These are phyloP conservation scores for Drosophila arawakana DNA, from an alignment of 1,140 invertebrate genomes.

Conservation along the genomic window DNA sequence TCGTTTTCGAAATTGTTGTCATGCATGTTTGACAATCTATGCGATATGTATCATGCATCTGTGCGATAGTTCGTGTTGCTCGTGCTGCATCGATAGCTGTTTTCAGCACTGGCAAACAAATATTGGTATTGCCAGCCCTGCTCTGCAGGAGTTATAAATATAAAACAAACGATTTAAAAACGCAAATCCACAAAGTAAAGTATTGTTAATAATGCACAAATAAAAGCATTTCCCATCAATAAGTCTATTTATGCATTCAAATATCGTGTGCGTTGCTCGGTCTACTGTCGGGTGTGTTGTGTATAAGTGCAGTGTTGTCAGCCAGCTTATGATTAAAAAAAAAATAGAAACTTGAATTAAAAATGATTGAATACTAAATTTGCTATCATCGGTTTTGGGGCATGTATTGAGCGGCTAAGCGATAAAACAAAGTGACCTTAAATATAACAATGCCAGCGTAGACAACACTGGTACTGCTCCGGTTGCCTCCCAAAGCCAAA, in stretches of 20 bases:
- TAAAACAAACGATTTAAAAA: constrained; percentile 34
- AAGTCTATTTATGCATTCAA: not conserved
- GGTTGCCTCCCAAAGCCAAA: constrained; percentile 23
- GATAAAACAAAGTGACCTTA: not conserved
- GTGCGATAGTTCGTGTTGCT: too few species aligned
- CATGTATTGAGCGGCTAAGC: not conserved
- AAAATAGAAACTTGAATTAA: not conserved
- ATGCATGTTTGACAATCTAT: not conserved
- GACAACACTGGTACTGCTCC: not conserved
- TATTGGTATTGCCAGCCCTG: constrained; percentile 44
- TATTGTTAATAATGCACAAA: not conserved
- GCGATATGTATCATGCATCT: not conserved
- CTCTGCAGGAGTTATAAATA: constrained; percentile 38
- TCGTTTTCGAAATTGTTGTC: not conserved
- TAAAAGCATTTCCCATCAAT: not conserved
- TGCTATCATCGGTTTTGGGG: not conserved
- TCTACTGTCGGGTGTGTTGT: constrained; percentile 17
- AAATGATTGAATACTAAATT: not conserved
- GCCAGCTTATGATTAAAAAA: constrained; percentile 24
- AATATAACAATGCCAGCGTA: not conserved
- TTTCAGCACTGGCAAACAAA: constrained; percentile 22
- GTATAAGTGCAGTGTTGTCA: constrained; percentile 29
- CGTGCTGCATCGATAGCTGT: constrained; percentile 13
- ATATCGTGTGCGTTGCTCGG: constrained; percentile 5
- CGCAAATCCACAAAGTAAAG: constrained; percentile 10